Base-by-base conservation (phyloP, 2,888 invertebrate genomes). In the Acanthococcus lagerstroemiae region DNA sequence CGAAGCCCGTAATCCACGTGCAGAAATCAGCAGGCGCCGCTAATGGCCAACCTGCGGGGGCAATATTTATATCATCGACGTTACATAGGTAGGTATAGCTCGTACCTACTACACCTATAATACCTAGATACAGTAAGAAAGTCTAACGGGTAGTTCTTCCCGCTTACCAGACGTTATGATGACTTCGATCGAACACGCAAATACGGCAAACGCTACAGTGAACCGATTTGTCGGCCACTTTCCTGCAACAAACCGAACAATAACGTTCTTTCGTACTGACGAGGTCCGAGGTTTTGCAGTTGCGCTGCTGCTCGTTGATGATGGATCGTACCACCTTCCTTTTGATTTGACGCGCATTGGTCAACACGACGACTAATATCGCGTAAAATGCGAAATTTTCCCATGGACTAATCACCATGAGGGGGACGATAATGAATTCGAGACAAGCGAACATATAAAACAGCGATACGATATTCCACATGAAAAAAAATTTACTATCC, bases 131-230 rank as follows among this genome's bases (percentile, higher is more conserved):
- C n/a, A n/a, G n/a, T n/a, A n/a, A n/a, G n/a, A n/a, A n/a, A n/a
- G n/a, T n/a, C n/a, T n/a, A n/a, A n/a, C n/a, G n/a, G n/a, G n/a
- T n/a, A n/a, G n/a, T n/a, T n/a, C n/a, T n/a, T n/a, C n/a, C n/a
- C n/a, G n/a, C 46, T 58, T 25, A 58, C 58, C 58, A 58, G 4
- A 26, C 58, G 25, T 58, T 58, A 46, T 58, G 46, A 46, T 46
- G 58, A 26, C 44, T 46, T 12, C 26, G 21, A n/a, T 46, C 26
- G 7, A 9, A 22, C 1, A 17, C 26, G 15, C 17, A 46, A n/a
- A 24, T 46, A 19, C 22, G 44, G n/a, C 58, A 58, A 1, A 26
- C 26, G 6, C 24, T 26, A 26, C 58, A 58, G 24, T 19, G 21
- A 2, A 30, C 12, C 15, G 44, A 57, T 22, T 37, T 44, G 9